Conservation (phyloP, 2,888 invertebrate species). For the Hypercompe scribonia region DNA sequence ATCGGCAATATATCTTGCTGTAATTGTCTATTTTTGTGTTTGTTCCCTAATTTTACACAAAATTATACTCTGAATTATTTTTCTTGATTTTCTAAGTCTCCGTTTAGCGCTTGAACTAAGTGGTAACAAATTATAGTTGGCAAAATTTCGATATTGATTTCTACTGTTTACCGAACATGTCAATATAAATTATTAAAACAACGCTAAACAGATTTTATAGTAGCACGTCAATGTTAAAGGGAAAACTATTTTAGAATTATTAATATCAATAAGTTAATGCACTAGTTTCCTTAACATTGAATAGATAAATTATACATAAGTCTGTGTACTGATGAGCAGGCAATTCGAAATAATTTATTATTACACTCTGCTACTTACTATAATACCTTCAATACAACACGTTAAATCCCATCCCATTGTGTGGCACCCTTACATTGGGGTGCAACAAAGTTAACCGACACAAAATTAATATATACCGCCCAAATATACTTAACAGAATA, state of each 20-base stretch:
- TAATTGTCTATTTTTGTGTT: not conserved
- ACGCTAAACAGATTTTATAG: not conserved
- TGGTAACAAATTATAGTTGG: not conserved
- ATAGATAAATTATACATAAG: not conserved
- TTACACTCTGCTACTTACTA: constrained; percentile 62
- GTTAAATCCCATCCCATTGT: constrained; percentile 83
- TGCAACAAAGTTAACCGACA: constrained; percentile 68
- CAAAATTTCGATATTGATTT: not conserved
- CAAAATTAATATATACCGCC: constrained; percentile 81
- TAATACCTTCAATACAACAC: constrained; percentile 80
- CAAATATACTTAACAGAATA: constrained; percentile 77
- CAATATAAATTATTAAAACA: not conserved
- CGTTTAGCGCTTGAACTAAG: not conserved
- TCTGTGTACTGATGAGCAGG: not conserved
- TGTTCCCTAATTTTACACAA: too few species aligned
- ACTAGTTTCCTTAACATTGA: not conserved
- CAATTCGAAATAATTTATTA: constrained; percentile 34
- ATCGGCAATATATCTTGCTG: not conserved
- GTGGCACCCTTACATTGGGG: constrained; percentile 62
- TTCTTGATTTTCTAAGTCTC: not conserved
- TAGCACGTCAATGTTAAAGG: not conserved
- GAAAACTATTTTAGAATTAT: not conserved
- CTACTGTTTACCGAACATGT: not conserved
- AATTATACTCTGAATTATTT: not conserved
- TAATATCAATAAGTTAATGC: not conserved